Conservation (phyloP, 2,797 vertebrate species). For the Brachymystax lenok region DNA sequence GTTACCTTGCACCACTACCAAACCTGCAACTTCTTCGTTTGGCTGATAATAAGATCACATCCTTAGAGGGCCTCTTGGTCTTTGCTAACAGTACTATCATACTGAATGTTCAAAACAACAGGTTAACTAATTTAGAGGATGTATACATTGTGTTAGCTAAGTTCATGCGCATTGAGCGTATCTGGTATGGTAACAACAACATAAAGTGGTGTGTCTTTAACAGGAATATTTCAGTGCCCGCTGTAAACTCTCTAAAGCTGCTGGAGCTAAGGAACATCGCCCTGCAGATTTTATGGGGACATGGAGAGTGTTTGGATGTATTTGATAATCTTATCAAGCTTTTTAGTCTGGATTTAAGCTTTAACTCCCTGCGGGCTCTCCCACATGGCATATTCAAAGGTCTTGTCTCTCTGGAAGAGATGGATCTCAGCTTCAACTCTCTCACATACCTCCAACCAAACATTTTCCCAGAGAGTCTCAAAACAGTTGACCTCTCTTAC, state of each 20-base stretch:
- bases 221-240: fast-evolving
- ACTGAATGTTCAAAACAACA: constrained; percentile 77
- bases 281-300: constrained; percentile 61
- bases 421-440: constrained; percentile 81
- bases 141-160: constrained; percentile 71
- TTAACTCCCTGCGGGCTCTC: constrained; percentile 77
- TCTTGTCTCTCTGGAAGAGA: constrained; percentile 68
- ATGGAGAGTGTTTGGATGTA: constrained; percentile 51
- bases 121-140: constrained; percentile 69
- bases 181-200: constrained; percentile 76
- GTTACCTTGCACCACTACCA: constrained; percentile 71
- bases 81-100: constrained; percentile 43
- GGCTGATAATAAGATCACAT: constrained; percentile 76
- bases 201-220: constrained; percentile 70
- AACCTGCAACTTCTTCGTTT: constrained; percentile 62
- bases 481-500: constrained; percentile 71
- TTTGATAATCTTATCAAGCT: constrained; percentile 63
- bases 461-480: constrained; percentile 75
- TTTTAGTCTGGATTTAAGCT: constrained; percentile 68
- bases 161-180: constrained; percentile 53
- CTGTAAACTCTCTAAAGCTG: constrained; percentile 64
- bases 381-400: constrained; percentile 77
- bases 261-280: constrained; percentile 80
- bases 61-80: background rate
- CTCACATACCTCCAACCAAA: constrained; percentile 71